Evolutionary conservation across 2,113 vertebrate species (phyloP), one percentile per base, ranked within the genome.

Genomic region (Tragulus kanchil): DNA sequence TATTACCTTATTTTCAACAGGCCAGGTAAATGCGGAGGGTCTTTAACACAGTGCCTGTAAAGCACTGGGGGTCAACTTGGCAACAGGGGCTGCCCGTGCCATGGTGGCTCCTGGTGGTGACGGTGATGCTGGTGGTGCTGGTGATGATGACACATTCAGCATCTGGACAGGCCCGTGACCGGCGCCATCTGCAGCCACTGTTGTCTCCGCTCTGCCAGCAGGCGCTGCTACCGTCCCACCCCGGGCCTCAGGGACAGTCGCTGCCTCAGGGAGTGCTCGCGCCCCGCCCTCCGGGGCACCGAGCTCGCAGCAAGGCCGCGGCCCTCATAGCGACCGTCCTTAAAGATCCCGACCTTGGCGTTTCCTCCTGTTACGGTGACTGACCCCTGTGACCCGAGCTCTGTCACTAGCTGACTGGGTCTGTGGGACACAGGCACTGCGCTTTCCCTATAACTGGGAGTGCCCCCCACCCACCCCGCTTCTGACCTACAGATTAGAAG

Each of bases 81-180:
- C 1, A 15, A 5, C 4, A 11, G 84, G 21, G 11, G 10, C 8
- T 9, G 6, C 8, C 45, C 21, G 6, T 4, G 36, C 36, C 61
- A 1, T 3, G 0, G 21, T 0, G 12, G 36, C 17, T 14, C 13
- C 8, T 23, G 4, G 11, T 54, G 23, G 0, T 9, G n/a, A 0
- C 26, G 8, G 0, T n/a, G 11, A 0, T 42, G 28, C 0, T 15
- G 77, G 0, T 26, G 84, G 0, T n/a, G 17, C 0, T 56, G 83
- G 0, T 58, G 52, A 0, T 4, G 7, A 0, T 5, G 26, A 0
- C 21, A 19, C n/a, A n/a, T n/a, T n/a, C n/a, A n/a, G n/a, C n/a
- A n/a, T n/a, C n/a, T n/a, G n/a, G n/a, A n/a, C n/a, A n/a, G n/a
- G n/a, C n/a, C n/a, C n/a, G n/a, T n/a, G n/a, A n/a, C n/a, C n/a